Base-by-base conservation (phyloP, 1,140 invertebrate genomes). In the Diuraphis noxia region DNA sequence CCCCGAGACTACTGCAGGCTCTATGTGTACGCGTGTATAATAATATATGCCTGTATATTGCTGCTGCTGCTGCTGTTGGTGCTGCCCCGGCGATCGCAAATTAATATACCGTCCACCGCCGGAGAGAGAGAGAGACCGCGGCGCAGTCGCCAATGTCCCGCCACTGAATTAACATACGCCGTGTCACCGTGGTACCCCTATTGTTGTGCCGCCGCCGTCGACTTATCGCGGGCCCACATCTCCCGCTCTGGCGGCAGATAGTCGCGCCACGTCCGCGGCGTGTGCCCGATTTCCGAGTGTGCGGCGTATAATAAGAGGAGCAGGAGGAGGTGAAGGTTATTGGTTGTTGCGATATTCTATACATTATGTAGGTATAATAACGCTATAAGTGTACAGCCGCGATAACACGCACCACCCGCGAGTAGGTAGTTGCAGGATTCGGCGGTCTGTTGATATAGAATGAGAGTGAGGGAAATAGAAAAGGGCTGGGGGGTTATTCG, bases 21-120 rank as follows among this genome's bases (percentile, higher is more conserved):
- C 25, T 38, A 25, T 52, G 9, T 25, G 25, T 9, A 9, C 8
- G 1, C 5, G 52, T 49, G 23, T n/a, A 41, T 86, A 25, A 85
- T 85, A 46, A 85, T 34, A 46, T 43, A 43, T 84, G 19, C 25
- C 0, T 8, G 9, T 41, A 17, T n/a, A n/a, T n/a, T 19, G 9
- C 13, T 38, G 36, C 36, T 23, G 30, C 8, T 36, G 34, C 36
- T 21, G 34, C 23, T 25, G 4, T 1, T 30, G 9, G 4, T 6
- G 34, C 84, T 5, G 84, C 43, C 34, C 85, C 85, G 85, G 85
- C 85, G 46, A 52, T 86, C 85, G 88, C 88, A 81, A 90, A 90
- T 90, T 90, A 90, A 90, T 90, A 90, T 90, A 81, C 21, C n/a
- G 43, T 49, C 43, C 38, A 41, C 13, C 84, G 82, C 25, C 81